These are phyloP conservation scores for Pleuronectes platessa DNA, from an alignment of 2,113 vertebrate genomes.

Conservation along the genomic window DNA sequence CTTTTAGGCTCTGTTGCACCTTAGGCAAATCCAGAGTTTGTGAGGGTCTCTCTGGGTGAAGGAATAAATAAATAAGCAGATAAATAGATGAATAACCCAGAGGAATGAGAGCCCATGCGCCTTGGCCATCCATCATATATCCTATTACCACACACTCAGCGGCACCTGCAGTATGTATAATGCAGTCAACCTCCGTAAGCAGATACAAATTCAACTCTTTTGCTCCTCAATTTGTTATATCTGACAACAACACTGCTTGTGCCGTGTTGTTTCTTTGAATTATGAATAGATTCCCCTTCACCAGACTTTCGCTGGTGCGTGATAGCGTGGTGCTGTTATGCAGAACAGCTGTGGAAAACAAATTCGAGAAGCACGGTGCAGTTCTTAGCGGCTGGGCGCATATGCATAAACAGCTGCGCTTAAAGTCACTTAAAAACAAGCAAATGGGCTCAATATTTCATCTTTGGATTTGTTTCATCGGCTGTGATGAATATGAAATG, in stretches of 20 bases:
- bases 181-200: slow-evolving; percentile 78
- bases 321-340: slow-evolving; percentile 65
- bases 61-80: slow-evolving; percentile 82
- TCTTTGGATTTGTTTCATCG: slow-evolving; percentile 62
- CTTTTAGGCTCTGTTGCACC: slow-evolving; percentile 32
- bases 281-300: slow-evolving; percentile 76
- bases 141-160: slow-evolving; percentile 79
- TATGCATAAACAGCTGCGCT: slow-evolving; percentile 78
- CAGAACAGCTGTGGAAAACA: slow-evolving; percentile 74
- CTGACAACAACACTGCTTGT: slow-evolving; percentile 72
- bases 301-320: slow-evolving; percentile 52
- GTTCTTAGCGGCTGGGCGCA: slow-evolving; percentile 63
- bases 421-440: slow-evolving; percentile 75
- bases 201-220: slow-evolving; percentile 82
- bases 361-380: slow-evolving; percentile 51
- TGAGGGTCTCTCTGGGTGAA: slow-evolving; percentile 75
- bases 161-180: slow-evolving; percentile 78
- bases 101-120: slow-evolving; percentile 66
- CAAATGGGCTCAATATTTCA: slow-evolving; percentile 75
- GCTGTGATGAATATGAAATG: slow-evolving; percentile 66
- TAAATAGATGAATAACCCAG: slow-evolving; percentile 82
- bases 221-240: slow-evolving; percentile 82
- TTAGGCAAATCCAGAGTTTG: slow-evolving; percentile 66
- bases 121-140: slow-evolving; percentile 83
- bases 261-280: slow-evolving; percentile 78